phyloP scores from a whole-genome alignment of 2,888 invertebrate species.

The Cantharis rustica region DNA sequence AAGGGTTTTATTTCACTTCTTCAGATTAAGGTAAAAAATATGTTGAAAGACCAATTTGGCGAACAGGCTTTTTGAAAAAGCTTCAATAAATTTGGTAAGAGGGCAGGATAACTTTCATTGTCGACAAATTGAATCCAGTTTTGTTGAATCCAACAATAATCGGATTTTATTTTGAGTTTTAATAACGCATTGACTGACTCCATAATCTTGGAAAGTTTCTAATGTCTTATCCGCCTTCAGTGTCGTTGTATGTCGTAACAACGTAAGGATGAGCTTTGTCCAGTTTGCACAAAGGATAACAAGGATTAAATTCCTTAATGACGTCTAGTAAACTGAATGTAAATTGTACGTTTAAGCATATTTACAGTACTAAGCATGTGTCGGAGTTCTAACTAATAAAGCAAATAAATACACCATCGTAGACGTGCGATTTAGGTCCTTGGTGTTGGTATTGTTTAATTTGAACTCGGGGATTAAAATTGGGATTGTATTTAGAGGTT shows the following conservation, averaged over 20 bases:
- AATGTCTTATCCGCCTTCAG: not conserved
- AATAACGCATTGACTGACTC: not conserved
- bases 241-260: not conserved
- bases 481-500: not conserved
- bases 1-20: not conserved
- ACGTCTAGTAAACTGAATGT: not conserved
- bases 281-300: constrained; percentile 1
- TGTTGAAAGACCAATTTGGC: not conserved
- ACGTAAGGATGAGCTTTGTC: not conserved
- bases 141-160: not conserved
- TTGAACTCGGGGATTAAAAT: constrained; percentile 1
- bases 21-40: not conserved
- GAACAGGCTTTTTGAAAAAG: not conserved
- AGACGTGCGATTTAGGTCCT: not conserved
- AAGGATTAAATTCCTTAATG: not conserved
- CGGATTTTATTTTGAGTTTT: not conserved
- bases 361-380: not conserved
- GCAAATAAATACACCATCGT: not conserved
- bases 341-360: constrained; percentile 1
- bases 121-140: not conserved
- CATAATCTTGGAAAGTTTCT: not conserved
- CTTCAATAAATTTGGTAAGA: not conserved
- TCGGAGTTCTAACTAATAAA: not conserved
- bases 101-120: not conserved
- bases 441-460: not conserved